These are phyloP conservation scores for Plecturocebus donacophilus DNA, from an alignment of 2,113 vertebrate species.

Conservation along the genomic window DNA sequence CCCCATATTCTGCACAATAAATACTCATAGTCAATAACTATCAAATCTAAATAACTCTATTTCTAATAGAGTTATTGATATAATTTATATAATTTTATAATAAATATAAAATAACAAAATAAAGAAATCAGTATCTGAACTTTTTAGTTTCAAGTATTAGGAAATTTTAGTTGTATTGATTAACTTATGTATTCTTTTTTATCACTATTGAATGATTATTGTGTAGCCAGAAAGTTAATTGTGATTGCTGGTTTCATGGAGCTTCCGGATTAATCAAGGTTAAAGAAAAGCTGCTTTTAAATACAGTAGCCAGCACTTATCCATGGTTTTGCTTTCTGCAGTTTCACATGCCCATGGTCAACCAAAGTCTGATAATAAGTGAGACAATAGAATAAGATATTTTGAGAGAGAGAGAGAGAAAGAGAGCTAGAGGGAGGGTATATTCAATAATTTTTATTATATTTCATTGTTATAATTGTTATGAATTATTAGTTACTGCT, in stretches of 20 bases:
- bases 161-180: not conserved
- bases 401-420: not conserved
- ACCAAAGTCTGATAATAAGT: not conserved
- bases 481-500: not conserved
- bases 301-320: not conserved
- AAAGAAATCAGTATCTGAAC: not conserved
- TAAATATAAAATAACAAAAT: not conserved
- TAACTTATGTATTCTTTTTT: not conserved
- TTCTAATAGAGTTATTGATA: too few species aligned
- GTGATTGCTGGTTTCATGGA: not conserved
- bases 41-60: too few species aligned
- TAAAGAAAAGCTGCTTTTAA: slow-evolving; percentile 21
- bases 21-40: not conserved
- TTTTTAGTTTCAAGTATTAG: not conserved
- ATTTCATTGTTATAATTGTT: not conserved
- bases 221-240: rapidly evolving
- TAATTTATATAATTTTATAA: too few species aligned
- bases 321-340: not conserved
- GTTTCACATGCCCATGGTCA: not conserved
- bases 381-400: not conserved
- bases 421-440: not conserved
- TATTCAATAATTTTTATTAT: not conserved
- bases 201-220: not conserved
- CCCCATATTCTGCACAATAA: not conserved
- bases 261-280: not conserved